Conservation (phyloP, 37 sponge, comb jelly and placozoan species). For the Chondrilla cf. caribensis region DNA sequence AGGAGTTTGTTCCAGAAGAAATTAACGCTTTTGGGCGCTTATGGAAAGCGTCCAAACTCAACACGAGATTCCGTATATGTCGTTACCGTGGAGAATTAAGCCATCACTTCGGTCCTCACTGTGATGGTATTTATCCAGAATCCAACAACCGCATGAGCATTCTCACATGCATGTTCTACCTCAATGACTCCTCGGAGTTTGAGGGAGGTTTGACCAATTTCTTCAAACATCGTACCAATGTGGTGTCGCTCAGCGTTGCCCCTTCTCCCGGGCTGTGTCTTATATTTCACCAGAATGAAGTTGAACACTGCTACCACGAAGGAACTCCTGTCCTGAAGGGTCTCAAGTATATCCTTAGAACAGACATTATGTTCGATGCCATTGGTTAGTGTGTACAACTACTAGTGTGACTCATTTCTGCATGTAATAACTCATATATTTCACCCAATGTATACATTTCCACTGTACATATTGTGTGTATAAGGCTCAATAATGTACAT, state of each 20-base stretch:
- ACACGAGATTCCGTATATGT: constrained; percentile 73
- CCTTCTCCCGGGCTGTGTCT: constrained; percentile 79
- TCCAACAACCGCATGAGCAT: constrained; percentile 35
- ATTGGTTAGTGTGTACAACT: neutral
- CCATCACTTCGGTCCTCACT: constrained; percentile 73
- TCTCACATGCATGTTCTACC: constrained; percentile 78
- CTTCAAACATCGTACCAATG: constrained; percentile 24
- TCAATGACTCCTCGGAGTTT: constrained; percentile 72
- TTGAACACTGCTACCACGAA: constrained; percentile 48
- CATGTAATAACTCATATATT: too few species aligned
- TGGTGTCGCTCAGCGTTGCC: constrained; percentile 28
- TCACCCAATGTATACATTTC: too few species aligned
- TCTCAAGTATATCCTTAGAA: constrained; percentile 81
- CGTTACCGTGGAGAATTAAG: constrained; percentile 61
- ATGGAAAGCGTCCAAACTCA: constrained; percentile 60
- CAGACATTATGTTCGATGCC: constrained; percentile 72
- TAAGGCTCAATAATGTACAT: too few species aligned
- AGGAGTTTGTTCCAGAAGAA: constrained; percentile 39
- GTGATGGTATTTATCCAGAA: constrained; percentile 56
- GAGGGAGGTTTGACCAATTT: constrained; percentile 80
- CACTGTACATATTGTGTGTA: too few species aligned
- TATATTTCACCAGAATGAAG: constrained; percentile 58
- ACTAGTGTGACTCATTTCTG: too few species aligned
- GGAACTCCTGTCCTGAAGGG: constrained; percentile 67
- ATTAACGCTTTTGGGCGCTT: neutral